Percentiles rank a stretch among this genome's conserved stretches.
Conservation (phyloP, 2,797 vertebrate genomes). For the Pangasius krempfi region DNA sequence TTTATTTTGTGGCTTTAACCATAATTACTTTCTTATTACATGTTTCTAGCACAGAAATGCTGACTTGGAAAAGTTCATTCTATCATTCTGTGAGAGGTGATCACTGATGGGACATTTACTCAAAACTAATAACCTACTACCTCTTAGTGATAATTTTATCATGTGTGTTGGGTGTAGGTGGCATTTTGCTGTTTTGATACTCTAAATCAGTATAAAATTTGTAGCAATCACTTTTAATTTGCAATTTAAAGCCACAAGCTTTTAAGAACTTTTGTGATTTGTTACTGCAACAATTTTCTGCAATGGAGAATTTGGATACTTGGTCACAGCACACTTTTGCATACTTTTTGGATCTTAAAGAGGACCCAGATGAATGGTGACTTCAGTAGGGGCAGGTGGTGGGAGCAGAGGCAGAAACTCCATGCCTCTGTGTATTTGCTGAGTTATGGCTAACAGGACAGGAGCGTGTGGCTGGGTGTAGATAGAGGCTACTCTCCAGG, state of each 20-base stretch:
- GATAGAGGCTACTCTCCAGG: constrained; percentile 39
- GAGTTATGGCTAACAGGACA: constrained; percentile 30
- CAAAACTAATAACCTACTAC: neutral
- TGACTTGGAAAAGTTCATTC: constrained; percentile 10
- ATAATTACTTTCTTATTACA: constrained; percentile 42
- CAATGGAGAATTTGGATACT: neutral
- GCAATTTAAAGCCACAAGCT: neutral
- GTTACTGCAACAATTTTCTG: neutral
- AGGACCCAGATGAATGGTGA: neutral
- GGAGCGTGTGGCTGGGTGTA: constrained; percentile 11
- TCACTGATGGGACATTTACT: neutral
- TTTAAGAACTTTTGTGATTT: neutral
- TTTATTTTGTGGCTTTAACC: constrained; percentile 49
- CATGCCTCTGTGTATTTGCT: constrained; percentile 24
- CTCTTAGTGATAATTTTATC: neutral
- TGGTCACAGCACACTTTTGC: neutral
- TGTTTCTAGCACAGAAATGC: constrained; percentile 24
- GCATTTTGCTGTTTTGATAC: neutral
- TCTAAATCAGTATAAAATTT: neutral
- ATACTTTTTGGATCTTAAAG: neutral
- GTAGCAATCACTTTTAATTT: neutral
- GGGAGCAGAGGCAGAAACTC: neutral
- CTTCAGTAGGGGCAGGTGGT: neutral
- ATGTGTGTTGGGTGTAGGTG: neutral
- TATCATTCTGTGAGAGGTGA: constrained; percentile 10